phyloP scores from a whole-genome alignment of 1,140 invertebrate species.

The Drosophila setifemur region DNA sequence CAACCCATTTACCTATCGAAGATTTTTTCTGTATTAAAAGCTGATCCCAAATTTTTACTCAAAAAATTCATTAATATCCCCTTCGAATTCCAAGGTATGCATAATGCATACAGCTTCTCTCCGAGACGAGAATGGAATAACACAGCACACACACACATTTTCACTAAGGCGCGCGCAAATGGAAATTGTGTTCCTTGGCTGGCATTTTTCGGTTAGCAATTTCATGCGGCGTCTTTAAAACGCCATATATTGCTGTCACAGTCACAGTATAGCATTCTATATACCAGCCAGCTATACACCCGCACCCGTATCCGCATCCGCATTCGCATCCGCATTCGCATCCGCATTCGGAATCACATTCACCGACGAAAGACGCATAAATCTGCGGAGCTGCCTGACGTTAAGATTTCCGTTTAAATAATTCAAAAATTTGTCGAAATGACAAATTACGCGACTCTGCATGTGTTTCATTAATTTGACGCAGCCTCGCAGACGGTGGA shows the following conservation, averaged over 20 bases:
- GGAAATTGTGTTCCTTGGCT: constrained; percentile 45
- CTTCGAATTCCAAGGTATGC: constrained; percentile 17
- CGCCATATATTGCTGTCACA: constrained; percentile 38
- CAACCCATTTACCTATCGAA: too few species aligned
- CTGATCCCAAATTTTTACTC: not conserved
- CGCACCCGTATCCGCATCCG: not conserved
- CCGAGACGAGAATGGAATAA: constrained; percentile 34
- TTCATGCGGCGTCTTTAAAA: constrained; percentile 51
- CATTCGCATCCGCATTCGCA: constrained; percentile 2
- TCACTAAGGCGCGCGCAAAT: constrained; percentile 10
- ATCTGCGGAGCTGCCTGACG: constrained; percentile 50
- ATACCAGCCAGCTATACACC: not conserved
- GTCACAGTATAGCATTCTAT: constrained; percentile 19
- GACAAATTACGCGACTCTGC: constrained; percentile 71
- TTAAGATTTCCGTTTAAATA: constrained; percentile 75
- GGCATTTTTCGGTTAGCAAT: constrained; percentile 48
- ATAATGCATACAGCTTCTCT: constrained; percentile 36
- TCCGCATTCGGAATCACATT: constrained; percentile 25
- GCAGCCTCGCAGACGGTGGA: constrained; percentile 24
- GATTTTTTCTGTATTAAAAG: too few species aligned
- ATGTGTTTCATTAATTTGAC: constrained; percentile 75
- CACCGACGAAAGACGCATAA: constrained; percentile 35
- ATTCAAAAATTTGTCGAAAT: constrained; percentile 77
- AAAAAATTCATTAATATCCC: not conserved
- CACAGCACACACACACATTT: constrained; percentile 5